Percentiles rank a stretch among this genome's conserved stretches.
Evolutionary conservation across 2,113 vertebrate genomes (phyloP).

Genomic region (Noctilio leporinus): DNA sequence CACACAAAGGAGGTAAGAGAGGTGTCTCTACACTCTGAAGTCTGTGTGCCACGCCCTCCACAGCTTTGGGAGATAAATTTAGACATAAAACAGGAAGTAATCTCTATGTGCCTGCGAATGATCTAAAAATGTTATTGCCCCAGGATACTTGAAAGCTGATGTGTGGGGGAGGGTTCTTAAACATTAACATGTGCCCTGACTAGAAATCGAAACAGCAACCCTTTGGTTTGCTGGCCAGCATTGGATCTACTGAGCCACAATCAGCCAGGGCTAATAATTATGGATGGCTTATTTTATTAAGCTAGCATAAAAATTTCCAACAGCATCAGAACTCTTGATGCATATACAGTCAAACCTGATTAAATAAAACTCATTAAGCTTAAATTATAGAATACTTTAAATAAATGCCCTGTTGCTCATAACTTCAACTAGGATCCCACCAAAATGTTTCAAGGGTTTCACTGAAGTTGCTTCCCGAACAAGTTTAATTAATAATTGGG

Average conservation of each 20-base stretch:
- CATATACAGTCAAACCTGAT: neutral
- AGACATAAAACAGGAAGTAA: slow-evolving; percentile 69
- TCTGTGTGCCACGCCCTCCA: neutral
- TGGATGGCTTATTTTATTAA: neutral
- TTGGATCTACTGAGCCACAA: too few relatives aligned
- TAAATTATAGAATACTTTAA: neutral
- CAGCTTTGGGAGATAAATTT: slow-evolving; percentile 63
- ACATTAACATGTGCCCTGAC: neutral
- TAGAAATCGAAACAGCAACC: too few relatives aligned
- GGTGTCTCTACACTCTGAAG: neutral
- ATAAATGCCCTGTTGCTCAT: neutral
- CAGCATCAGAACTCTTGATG: neutral
- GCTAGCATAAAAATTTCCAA: neutral
- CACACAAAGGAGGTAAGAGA: neutral
- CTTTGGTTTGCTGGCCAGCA: too few relatives aligned
- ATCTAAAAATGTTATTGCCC: slow-evolving; percentile 27
- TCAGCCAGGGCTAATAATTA: too few relatives aligned
- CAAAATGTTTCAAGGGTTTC: neutral
- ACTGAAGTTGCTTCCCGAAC: neutral
- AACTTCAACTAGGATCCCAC: neutral
- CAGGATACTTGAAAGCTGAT: neutral
- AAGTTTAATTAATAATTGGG: neutral
- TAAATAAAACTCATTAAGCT: neutral
- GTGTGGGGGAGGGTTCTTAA: neutral
- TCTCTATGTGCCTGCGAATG: slow-evolving; percentile 19